phyloP scores from a whole-genome alignment of 1,140 invertebrate genomes.

The Pseudomyrmex dendroicus region DNA sequence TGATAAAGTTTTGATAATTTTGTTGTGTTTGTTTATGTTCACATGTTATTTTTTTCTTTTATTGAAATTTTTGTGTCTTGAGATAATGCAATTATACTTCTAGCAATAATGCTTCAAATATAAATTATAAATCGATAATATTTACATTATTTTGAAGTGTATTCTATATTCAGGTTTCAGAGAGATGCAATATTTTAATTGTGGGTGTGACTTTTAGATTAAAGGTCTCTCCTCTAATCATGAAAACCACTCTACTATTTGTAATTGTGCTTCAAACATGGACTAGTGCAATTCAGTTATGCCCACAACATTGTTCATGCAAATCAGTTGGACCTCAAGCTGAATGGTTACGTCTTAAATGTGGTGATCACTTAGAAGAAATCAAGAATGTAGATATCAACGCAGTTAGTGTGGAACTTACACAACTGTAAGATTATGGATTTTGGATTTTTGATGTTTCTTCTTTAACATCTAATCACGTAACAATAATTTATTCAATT shows the following conservation, averaged over 20 bases:
- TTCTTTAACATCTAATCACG: not conserved
- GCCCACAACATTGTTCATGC: conserved; percentile 80
- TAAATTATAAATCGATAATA: too few relatives aligned
- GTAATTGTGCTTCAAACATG: conserved; percentile 75
- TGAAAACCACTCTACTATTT: conserved; percentile 75
- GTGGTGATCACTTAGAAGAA: conserved; percentile 78
- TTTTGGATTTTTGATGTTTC: not conserved
- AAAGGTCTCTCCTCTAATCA: conserved; percentile 61
- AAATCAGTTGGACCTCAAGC: conserved; percentile 80
- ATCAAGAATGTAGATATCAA: conserved; percentile 80
- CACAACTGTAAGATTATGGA: conserved; percentile 78
- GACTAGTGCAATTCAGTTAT: conserved; percentile 71
- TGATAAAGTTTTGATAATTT: too few relatives aligned
- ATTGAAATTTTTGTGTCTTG: too few relatives aligned
- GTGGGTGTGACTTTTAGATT: conserved; percentile 42
- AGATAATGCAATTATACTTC: too few relatives aligned
- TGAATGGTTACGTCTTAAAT: conserved; percentile 81
- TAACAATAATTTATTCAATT: conserved; percentile 70
- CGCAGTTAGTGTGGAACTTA: conserved; percentile 78
- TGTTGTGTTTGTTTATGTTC: too few relatives aligned
- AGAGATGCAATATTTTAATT: not conserved
- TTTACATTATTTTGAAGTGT: too few relatives aligned
- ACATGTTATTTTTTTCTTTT: too few relatives aligned
- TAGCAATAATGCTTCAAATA: too few relatives aligned
- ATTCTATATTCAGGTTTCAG: not conserved